A percentile compares a stretch with the other conserved stretches of the same genome.
Evolutionary conservation across 2,888 invertebrate species (phyloP).

Genomic region (Ecliptopera silaceata): DNA sequence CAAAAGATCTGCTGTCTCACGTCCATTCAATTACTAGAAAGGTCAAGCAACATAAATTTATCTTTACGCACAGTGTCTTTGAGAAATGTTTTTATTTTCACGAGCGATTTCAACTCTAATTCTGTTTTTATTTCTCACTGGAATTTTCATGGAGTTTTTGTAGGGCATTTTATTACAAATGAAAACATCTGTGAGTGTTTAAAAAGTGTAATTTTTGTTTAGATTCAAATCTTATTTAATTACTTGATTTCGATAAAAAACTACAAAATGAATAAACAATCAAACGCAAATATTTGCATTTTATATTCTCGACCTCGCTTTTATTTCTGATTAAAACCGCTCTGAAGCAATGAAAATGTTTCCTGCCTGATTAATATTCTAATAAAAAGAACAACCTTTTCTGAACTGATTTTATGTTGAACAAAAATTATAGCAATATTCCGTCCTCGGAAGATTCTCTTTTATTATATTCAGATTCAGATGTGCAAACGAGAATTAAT

Average conservation of each 20-base stretch:
- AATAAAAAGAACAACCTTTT: conserved; percentile 20
- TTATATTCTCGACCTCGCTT: conserved; percentile 5
- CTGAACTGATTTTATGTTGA: conserved; percentile 20
- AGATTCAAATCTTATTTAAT: not conserved
- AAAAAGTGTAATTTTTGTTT: not conserved
- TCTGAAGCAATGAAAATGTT: conserved; percentile 14
- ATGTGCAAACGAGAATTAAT: conserved; percentile 5
- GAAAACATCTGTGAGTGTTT: not conserved
- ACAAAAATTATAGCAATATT: conserved; percentile 10
- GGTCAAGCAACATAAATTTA: conserved; percentile 52
- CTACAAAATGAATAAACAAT: not conserved
- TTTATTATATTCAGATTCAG: conserved; percentile 10
- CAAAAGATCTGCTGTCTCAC: conserved; percentile 66
- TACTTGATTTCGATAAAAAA: not conserved
- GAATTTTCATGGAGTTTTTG: not conserved
- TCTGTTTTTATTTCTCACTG: conserved; percentile 11
- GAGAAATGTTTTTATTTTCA: conserved; percentile 29
- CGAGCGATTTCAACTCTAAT: conserved; percentile 19
- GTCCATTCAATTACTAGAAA: conserved; percentile 66
- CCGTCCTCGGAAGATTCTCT: conserved; percentile 14
- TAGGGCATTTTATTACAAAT: not conserved
- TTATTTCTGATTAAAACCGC: conserved; percentile 20
- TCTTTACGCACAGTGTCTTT: conserved; percentile 28
- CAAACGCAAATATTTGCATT: not conserved
- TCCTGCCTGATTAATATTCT: conserved; percentile 27